phyloP scores from a whole-genome alignment of 1,140 invertebrate species.

The Drosophila lacteicornis region DNA sequence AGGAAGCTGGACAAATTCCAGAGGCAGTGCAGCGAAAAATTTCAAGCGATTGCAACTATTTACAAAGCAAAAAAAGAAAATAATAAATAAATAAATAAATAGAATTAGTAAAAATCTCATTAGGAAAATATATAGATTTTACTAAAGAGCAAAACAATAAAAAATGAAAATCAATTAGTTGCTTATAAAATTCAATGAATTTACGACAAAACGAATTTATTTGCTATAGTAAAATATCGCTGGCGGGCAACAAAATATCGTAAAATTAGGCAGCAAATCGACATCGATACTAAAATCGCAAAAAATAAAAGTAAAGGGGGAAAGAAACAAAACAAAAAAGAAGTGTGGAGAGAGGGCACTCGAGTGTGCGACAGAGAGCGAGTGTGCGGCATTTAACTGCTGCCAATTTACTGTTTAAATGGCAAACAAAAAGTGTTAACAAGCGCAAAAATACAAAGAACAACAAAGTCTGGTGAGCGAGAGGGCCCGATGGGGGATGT shows the following conservation, averaged over 20 bases:
- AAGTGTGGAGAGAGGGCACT: constrained; percentile 14
- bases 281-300: constrained; percentile 67
- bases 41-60: constrained; percentile 51
- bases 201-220: neutral
- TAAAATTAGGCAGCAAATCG: constrained; percentile 72
- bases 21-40: constrained; percentile 7
- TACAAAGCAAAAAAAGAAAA: constrained; percentile 24
- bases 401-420: constrained; percentile 85
- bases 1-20: constrained; percentile 27
- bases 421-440: constrained; percentile 85
- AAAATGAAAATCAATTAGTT: neutral
- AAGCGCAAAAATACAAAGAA: constrained; percentile 84
- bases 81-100: neutral
- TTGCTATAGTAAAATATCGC: neutral
- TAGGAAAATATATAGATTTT: too few species aligned
- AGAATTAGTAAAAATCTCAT: too few species aligned
- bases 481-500: constrained; percentile 6
- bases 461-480: constrained; percentile 37
- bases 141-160: too few species aligned
- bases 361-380: constrained; percentile 29
- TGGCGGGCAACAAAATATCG: too few species aligned
- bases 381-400: constrained; percentile 81
- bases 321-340: constrained; percentile 11
- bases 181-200: neutral
- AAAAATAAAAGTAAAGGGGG: neutral